Conservation (phyloP, 2,797 vertebrate genomes). For the Notolepis coatsorum region DNA sequence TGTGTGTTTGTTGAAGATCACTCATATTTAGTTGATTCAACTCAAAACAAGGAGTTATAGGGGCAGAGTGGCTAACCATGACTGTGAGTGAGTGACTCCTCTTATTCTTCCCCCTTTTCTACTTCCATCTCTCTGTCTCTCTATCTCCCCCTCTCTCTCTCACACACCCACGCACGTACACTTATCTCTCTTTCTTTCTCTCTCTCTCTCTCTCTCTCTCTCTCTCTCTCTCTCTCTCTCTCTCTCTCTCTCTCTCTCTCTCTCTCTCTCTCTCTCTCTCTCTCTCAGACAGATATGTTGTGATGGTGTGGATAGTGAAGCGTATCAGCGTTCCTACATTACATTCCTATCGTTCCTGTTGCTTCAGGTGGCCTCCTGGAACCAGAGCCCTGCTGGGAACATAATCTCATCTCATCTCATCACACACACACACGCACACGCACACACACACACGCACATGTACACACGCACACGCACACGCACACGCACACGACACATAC, state of each 20-base stretch:
- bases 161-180: too few species aligned
- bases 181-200: slow-evolving; percentile 1
- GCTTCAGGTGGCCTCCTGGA: slow-evolving; percentile 68
- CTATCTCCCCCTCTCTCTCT: not conserved
- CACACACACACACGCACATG: slow-evolving; percentile 25
- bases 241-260: not conserved
- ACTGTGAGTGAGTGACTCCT: too few species aligned
- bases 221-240: not conserved
- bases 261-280: not conserved
- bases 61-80: too few species aligned
- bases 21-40: too few species aligned
- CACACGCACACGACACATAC: slow-evolving; percentile 16
- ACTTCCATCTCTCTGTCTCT: slow-evolving; percentile 15
- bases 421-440: slow-evolving; percentile 27
- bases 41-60: too few species aligned
- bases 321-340: slow-evolving; percentile 68
- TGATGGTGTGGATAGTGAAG: slow-evolving; percentile 52
- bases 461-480: slow-evolving; percentile 7
- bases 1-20: too few species aligned
- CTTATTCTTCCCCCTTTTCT: not conserved
- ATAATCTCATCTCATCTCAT: slow-evolving; percentile 69
- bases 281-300: slow-evolving; percentile 26
- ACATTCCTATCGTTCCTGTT: slow-evolving; percentile 72
- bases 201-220: not conserved
- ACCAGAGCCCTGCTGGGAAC: slow-evolving; percentile 53